Percentiles rank a stretch among this genome's conserved stretches.
Evolutionary conservation across 2,797 vertebrate genomes (phyloP).

Genomic region (Cyclopterus lumpus): DNA sequence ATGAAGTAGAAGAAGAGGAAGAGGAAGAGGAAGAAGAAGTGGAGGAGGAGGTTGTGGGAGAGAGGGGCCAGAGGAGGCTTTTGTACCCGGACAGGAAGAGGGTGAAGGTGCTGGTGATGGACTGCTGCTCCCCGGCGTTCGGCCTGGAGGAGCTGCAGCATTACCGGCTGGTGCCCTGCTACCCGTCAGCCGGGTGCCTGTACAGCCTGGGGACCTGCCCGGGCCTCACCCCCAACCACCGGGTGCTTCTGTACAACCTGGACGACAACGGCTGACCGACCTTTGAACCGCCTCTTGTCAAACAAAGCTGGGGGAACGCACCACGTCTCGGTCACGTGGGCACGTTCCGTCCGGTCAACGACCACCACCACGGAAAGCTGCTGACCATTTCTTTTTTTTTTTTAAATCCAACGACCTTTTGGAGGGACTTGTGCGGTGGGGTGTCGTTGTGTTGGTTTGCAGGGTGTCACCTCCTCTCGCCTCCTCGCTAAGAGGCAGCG

Average conservation of each 20-base stretch:
- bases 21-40: conserved; percentile 82
- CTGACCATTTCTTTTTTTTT: background rate
- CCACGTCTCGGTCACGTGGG: background rate
- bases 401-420: background rate
- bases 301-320: conserved; percentile 7
- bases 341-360: background rate
- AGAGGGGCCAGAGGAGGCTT: conserved; percentile 84
- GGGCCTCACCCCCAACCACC: conserved; percentile 84
- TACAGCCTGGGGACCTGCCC: conserved; percentile 87
- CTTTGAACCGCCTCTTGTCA: background rate
- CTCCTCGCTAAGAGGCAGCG: conserved; percentile 5
- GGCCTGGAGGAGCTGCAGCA: conserved; percentile 90
- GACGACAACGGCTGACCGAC: conserved; percentile 85
- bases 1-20: conserved; percentile 83
- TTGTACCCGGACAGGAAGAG: conserved; percentile 86
- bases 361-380: background rate
- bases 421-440: background rate
- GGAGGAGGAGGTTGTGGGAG: conserved; percentile 81
- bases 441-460: background rate
- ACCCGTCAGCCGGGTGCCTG: conserved; percentile 84
- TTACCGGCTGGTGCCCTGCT: conserved; percentile 91
- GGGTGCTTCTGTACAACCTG: conserved; percentile 92
- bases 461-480: conserved; percentile 1
- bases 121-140: conserved; percentile 89
- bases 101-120: conserved; percentile 93